These are phyloP conservation scores for Neomonachus schauinslandi DNA, from an alignment of 2,113 vertebrate species.

Conservation along the genomic window DNA sequence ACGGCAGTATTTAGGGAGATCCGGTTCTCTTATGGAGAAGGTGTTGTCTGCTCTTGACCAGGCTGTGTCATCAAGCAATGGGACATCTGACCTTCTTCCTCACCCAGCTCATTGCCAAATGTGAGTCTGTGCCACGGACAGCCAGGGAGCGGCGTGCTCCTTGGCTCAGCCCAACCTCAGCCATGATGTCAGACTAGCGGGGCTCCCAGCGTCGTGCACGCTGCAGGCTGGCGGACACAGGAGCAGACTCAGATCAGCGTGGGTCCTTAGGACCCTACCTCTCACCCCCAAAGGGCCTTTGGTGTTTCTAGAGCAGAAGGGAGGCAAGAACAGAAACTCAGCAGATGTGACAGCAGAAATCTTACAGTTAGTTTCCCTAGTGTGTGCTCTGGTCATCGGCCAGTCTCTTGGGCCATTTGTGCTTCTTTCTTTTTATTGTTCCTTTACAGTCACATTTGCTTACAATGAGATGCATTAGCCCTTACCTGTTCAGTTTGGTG, in stretches of 20 bases:
- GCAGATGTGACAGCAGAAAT: no score
- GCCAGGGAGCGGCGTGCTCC: neutral
- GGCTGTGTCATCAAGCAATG: neutral
- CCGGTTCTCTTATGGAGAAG: neutral
- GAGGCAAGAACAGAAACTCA: neutral
- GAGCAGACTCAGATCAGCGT: neutral
- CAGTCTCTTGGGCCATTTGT: neutral
- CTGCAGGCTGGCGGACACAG: neutral
- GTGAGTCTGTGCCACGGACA: neutral
- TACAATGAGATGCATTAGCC: neutral
- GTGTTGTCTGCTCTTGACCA: neutral
- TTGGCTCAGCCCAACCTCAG: neutral
- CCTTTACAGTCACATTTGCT: neutral
- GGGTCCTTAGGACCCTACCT: neutral
- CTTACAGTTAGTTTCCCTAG: accelerated
- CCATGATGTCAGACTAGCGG: neutral
- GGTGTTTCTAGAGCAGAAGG: neutral
- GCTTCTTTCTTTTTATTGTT: neutral
- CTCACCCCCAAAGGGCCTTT: neutral
- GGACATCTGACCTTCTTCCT: conserved; percentile 21
- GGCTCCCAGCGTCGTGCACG: neutral
- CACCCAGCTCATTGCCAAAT: neutral
- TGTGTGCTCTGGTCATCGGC: accelerated
- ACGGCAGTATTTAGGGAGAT: neutral
- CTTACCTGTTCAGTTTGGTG: neutral